Evolutionary conservation across 2,888 invertebrate species (phyloP), one percentile per base, ranked within the genome.

Genomic region (Caenorhabditis sulstoni): DNA sequence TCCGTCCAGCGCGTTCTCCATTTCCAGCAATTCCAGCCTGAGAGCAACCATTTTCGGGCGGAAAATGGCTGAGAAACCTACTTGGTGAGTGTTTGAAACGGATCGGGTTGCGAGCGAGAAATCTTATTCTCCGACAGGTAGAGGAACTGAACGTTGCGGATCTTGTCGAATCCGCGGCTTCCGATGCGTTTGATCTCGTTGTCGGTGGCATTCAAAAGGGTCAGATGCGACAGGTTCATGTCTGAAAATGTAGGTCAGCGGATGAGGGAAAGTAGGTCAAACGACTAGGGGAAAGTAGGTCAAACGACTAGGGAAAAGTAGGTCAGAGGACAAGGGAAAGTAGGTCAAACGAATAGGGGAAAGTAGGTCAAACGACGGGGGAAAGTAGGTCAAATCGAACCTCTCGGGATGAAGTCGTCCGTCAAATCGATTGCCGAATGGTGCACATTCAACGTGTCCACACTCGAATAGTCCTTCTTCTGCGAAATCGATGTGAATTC

Each of bases 81-180:
- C 79, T 55, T 74, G 39, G 49, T 39, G 11, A 79, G 29, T 14
- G 68, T 35, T 49, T 61, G 68, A 11, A 79, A 75, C 20, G 79
- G 79, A 37, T 79, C 74, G 5, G 53, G 68, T 35, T 70, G 79
- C 3, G 65, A 39, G 22, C 74, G 70, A 2, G 52, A 14, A 37
- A 85, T 82, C 29, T 73, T 44, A 66, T 86, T 86, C 18, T 78
- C 39, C 1, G 71, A 53, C 52, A 86, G 49, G 53, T 86, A 81
- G 41, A 86, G 53, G 50, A 73, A 82, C 39, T 86, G 79, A 9
- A 86, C 81, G 29, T 81, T 74, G 11, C 74, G 64, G 14, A 70
- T 66, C 9, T 84, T 85, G 11, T 81, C 73, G 52, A 86, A 81
- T 55, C 84, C 84, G 16, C 84, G 79, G 9, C 76, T 71, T 53